phyloP scores from a whole-genome alignment of 2,797 vertebrate species.

The Halcyon badia region DNA sequence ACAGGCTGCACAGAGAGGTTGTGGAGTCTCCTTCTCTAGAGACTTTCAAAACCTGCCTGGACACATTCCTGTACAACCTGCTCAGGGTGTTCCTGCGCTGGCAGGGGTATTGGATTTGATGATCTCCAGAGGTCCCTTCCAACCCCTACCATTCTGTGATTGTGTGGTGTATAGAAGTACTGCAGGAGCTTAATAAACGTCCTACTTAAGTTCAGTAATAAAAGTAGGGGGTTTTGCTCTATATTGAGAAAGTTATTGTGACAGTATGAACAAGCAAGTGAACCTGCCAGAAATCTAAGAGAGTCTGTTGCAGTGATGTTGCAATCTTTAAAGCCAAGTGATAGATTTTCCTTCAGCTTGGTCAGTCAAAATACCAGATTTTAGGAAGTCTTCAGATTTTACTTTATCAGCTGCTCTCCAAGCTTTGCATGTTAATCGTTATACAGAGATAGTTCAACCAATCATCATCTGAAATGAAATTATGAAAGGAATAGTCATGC shows the following conservation, averaged over 20 bases:
- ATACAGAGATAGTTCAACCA: constrained; percentile 55
- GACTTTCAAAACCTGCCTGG: too few species aligned
- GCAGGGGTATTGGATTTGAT: too few species aligned
- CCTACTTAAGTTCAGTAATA: not conserved
- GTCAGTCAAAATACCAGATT: constrained; percentile 58
- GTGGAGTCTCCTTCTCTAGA: too few species aligned
- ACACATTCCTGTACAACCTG: too few species aligned
- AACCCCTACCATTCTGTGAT: too few species aligned
- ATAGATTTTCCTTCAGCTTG: constrained; percentile 32
- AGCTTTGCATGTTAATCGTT: constrained; percentile 60
- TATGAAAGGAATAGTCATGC: constrained; percentile 64
- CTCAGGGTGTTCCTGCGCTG: too few species aligned
- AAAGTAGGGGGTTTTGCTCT: not conserved
- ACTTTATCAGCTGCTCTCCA: constrained; percentile 57
- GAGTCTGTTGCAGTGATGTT: constrained; percentile 8
- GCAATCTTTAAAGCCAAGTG: constrained; percentile 28
- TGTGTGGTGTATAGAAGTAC: not conserved
- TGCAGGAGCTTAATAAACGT: not conserved
- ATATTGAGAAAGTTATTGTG: constrained; percentile 19
- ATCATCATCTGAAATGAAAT: constrained; percentile 67
- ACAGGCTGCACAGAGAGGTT: too few species aligned
- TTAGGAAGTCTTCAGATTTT: constrained; percentile 61
- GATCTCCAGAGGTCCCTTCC: too few species aligned
- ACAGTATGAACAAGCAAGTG: constrained; percentile 7
- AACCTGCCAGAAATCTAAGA: constrained; percentile 31